Base-by-base conservation (phyloP, 2,888 invertebrate genomes). In the Euzetes globulus region DNA sequence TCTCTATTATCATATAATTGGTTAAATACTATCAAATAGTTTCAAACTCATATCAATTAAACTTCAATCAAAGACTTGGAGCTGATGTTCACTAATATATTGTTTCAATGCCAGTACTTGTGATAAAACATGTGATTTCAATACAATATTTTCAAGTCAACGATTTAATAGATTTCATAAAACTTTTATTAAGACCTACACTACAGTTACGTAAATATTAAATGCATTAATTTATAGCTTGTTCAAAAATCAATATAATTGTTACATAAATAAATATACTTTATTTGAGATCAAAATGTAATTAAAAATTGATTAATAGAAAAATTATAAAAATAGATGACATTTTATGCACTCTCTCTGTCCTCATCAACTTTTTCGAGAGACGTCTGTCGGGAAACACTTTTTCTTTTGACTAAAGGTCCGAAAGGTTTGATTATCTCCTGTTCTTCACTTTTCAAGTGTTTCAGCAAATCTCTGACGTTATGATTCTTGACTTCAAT, bases 281-380 rank as follows among this genome's bases (percentile, higher is more conserved):
- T 60, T 27, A 60, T 60, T 60, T 60, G 60, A 60, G 60, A 60
- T 60, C 60, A 60, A 60, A 60, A 17, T 52, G n/a, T 13, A 41
- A 41, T 9, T 41, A 52, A n/a, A 52, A 19, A 52, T 7, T 52
- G 22, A 52, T 19, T 52, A 52, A 52, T 52, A 22, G 13, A 52
- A 19, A 33, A 33, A 33, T 33, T 7, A 41, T 41, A 13, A n/a
- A 19, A 19, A 19, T 52, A 6, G n/a, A 50, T 7, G 13, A 50
- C n/a, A 60, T 27, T 22, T 60, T 27, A 25, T 60, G 15, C 41
- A 1, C 13, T 41, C 17, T 63, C 63, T 19, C n/a, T 37, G 19
- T 63, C 63, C 27, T 63, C 63, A 19, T 63, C 63, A 9, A 63
- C 37, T 37, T 19, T 63, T 27, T 63, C 33, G 5, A 63, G 19